Conservation (phyloP, 2,888 invertebrate genomes). For the Plemyria rubiginata region DNA sequence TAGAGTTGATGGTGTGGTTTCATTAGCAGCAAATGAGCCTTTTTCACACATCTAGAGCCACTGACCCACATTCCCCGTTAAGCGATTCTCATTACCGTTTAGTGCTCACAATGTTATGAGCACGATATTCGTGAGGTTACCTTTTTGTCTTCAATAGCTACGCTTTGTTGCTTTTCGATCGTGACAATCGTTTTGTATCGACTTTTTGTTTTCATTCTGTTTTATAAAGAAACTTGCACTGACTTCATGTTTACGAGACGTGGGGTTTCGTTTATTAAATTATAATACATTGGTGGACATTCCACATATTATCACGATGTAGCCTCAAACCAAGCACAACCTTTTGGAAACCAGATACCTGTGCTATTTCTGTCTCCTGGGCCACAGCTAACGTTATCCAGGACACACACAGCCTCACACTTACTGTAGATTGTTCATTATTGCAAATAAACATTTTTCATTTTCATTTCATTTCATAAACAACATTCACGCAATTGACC, state of each 20-base stretch:
- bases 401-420: too few species aligned
- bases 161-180: conserved; percentile 38
- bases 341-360: too few species aligned
- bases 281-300: background rate
- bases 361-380: too few species aligned
- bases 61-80: conserved; percentile 41
- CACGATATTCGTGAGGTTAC: conserved; percentile 39
- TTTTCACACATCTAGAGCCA: conserved; percentile 48
- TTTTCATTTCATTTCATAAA: too few species aligned
- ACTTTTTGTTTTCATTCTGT: conserved; percentile 69
- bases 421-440: too few species aligned
- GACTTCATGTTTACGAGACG: background rate
- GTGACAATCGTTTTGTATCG: conserved; percentile 45
- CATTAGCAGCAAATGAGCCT: conserved; percentile 33
- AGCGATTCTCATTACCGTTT: conserved; percentile 41
- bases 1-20: conserved; percentile 9
- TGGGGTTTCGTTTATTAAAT: too few species aligned
- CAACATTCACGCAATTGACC: too few species aligned
- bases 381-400: too few species aligned
- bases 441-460: too few species aligned
- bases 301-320: too few species aligned
- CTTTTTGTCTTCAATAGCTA: conserved; percentile 43
- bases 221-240: conserved; percentile 25
- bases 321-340: background rate
- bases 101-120: conserved; percentile 45